Percentiles rank a stretch among this genome's conserved stretches.
Conservation (phyloP, 2,113 vertebrate genomes). For the Nestor notabilis region DNA sequence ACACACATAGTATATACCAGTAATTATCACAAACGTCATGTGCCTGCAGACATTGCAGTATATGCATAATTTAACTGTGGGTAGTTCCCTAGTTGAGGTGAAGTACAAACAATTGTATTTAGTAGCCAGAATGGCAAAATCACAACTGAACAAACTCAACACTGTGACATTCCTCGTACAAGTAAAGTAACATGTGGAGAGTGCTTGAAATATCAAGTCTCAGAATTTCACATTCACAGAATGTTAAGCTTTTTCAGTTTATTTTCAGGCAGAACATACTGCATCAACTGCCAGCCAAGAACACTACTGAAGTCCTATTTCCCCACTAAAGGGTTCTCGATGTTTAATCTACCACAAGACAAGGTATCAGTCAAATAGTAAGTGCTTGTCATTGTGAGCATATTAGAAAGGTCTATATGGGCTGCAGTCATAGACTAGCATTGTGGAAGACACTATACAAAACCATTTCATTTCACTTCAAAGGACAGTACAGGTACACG, state of each 20-base stretch:
- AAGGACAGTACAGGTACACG: not conserved
- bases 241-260: not conserved
- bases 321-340: accelerated
- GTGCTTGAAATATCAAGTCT: accelerated
- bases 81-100: not conserved
- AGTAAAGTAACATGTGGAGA: not conserved
- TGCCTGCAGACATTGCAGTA: not conserved
- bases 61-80: not conserved
- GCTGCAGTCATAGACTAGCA: not conserved
- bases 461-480: not conserved
- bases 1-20: not conserved
- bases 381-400: accelerated
- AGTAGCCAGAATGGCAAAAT: not conserved
- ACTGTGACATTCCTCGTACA: not conserved
- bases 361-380: not conserved
- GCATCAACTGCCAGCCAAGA: not conserved
- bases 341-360: not conserved
- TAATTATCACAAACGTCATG: not conserved
- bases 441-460: not conserved
- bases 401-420: accelerated
- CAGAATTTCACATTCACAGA: not conserved
- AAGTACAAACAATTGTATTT: not conserved
- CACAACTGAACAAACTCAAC: not conserved
- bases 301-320: not conserved
- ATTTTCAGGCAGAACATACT: not conserved